Percentiles rank a stretch among this genome's conserved stretches.
These are phyloP conservation scores for Harpagoxenus sublaevis DNA, from an alignment of 2,888 invertebrate species.

Conservation along the genomic window DNA sequence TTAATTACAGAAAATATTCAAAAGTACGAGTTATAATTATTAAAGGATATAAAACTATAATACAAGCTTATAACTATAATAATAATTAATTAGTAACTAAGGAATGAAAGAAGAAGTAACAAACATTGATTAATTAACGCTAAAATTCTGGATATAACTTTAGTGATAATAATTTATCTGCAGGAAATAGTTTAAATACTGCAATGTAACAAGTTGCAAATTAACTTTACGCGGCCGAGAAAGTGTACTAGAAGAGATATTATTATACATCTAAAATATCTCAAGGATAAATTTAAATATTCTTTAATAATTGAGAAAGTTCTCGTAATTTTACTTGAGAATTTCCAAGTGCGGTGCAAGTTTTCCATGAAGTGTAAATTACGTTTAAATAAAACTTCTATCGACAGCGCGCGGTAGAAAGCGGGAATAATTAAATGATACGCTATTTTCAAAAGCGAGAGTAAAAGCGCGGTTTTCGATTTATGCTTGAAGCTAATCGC, in stretches of 20 bases:
- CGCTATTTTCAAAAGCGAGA: background rate
- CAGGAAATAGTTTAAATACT: background rate
- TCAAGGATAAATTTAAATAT: background rate
- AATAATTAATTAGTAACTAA: background rate
- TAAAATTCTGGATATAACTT: background rate
- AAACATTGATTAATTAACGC: background rate
- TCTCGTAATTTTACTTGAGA: slow-evolving; percentile 14
- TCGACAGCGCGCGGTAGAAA: background rate
- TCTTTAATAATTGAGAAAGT: slow-evolving; percentile 27
- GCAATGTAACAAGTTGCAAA: slow-evolving; percentile 3
- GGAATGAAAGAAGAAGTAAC: background rate
- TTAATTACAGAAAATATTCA: slow-evolving; percentile 5
- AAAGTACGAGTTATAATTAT: background rate
- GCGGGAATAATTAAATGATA: background rate
- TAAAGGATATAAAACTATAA: background rate
- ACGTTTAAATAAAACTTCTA: background rate
- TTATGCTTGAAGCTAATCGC: background rate
- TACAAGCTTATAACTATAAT: background rate
- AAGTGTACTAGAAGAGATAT: background rate
- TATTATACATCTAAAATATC: background rate
- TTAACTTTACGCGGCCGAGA: background rate
- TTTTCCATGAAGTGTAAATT: slow-evolving; percentile 16
- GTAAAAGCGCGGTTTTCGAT: background rate
- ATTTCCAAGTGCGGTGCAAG: background rate
- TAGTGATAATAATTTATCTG: background rate